A percentile compares a stretch with the other conserved stretches of the same genome.
phyloP scores from a whole-genome alignment of 2,888 invertebrate species.

The Machimus rusticus region DNA sequence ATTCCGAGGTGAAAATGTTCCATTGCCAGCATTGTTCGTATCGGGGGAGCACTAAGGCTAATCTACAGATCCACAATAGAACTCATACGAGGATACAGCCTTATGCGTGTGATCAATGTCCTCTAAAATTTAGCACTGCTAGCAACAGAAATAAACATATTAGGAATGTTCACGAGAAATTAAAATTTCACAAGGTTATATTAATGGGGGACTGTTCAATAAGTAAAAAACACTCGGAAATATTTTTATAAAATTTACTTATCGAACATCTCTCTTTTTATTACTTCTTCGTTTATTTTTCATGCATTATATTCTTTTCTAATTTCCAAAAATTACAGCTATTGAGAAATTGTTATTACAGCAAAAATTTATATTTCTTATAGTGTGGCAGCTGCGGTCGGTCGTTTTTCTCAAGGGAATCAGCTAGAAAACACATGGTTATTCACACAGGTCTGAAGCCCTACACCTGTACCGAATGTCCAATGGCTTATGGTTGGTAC shows the following conservation, averaged over 20 bases:
- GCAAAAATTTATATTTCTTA: background rate
- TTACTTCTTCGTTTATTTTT: background rate
- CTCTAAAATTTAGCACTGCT: constrained; percentile 48
- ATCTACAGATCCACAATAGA: constrained; percentile 49
- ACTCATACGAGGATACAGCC: constrained; percentile 48
- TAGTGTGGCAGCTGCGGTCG: constrained; percentile 47
- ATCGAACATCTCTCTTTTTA: background rate
- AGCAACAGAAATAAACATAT: constrained; percentile 49
- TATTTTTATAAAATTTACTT: background rate
- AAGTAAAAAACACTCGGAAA: background rate
- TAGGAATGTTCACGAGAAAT: constrained; percentile 49
- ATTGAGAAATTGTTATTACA: background rate
- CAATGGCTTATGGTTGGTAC: constrained; percentile 48
- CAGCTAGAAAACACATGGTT: constrained; percentile 48
- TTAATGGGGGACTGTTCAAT: background rate
- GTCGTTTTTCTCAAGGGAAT: constrained; percentile 48
- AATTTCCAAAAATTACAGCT: background rate
- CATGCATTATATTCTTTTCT: background rate
- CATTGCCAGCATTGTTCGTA: constrained; percentile 47
- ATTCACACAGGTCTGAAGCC: constrained; percentile 49
- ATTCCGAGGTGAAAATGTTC: constrained; percentile 46
- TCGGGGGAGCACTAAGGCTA: constrained; percentile 46
- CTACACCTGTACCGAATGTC: constrained; percentile 46
- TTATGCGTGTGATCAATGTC: constrained; percentile 46
- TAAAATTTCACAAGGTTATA: constrained; percentile 47